Percentiles rank a stretch among this genome's conserved stretches.
These are phyloP conservation scores for Hemicentrotus pulcherrimus DNA, from an alignment of 35 echinoderm and acorn worm genomes.

Conservation along the genomic window DNA sequence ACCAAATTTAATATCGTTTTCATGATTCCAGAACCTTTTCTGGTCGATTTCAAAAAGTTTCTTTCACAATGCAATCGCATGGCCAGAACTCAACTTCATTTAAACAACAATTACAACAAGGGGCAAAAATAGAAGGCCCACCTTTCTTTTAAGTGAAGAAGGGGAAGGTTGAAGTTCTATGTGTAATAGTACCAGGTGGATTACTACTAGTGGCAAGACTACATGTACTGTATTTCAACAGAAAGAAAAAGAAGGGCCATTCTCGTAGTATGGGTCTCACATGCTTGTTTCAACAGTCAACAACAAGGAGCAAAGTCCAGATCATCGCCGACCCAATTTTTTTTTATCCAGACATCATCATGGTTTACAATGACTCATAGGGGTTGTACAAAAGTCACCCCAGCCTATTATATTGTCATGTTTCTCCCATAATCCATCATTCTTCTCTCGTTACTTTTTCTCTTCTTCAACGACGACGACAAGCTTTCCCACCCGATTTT, in stretches of 20 bases:
- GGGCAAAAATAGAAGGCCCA: no score
- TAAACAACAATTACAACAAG: no score
- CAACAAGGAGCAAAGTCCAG: conserved; percentile 23
- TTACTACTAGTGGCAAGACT: background rate
- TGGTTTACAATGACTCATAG: conserved; percentile 23
- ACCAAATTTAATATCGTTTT: no score
- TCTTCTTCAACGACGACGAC: background rate
- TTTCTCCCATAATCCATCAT: conserved; percentile 18
- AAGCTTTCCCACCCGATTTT: background rate
- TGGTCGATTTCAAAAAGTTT: no score
- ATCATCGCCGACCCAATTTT: background rate
- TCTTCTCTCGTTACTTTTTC: background rate
- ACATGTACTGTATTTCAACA: background rate
- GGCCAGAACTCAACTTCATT: no score
- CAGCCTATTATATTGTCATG: conserved; percentile 3
- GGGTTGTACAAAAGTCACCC: conserved; percentile 25
- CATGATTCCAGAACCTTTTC: no score
- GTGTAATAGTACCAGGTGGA: no score
- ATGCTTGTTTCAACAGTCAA: conserved; percentile 37
- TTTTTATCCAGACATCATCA: background rate
- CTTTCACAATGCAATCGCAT: no score
- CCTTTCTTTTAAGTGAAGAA: no score
- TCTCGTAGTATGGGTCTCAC: background rate
- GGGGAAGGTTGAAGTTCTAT: no score
- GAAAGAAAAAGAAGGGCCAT: background rate